Base-by-base conservation (phyloP, 2,113 vertebrate species). In the Murina feae region DNA sequence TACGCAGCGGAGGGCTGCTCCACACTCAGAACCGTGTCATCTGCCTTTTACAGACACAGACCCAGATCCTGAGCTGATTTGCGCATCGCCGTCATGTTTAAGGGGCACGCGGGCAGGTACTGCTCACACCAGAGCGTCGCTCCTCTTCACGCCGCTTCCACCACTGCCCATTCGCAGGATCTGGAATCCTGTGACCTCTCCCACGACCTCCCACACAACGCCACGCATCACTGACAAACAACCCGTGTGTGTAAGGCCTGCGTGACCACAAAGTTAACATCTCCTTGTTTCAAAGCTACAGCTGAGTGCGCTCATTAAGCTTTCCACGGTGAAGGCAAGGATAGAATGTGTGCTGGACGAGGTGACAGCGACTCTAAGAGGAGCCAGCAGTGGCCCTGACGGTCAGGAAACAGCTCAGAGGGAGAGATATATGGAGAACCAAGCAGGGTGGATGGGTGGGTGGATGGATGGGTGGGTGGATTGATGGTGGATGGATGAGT, bases 241-340 rank as follows among this genome's bases (percentile, higher is more conserved):
- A 68, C 37, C 35, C 18, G 32, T n/a, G 58, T 65, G 44, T 87
- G 51, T 80, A 83, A 69, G 25, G n/a, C 25, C 82, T 86, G 32
- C 58, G 47, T 69, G 91, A 91, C n/a, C 65, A 35, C 47, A 85
- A 44, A 55, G 82, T 74, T 69, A 92, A 37, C 47, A 91, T 95
- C 66, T 92, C 47, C 89, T 9, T 72, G 83, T 86, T 84, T 32
- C 47, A 44, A 79, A 82, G 78, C n/a, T 47, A 60, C 14, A 79
- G 42, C 47, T 63, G 69, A 85, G 84, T 16, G 20, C 9, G 25
- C 49, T 86, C 65, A 84, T 30, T 69, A 86, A 75, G 25, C 14
- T 86, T 60, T 47, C 35, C 20, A 6, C 37, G 37, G 53, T 94
- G 42, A 79, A 68, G 72, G 5, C 65, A 17, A 49, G 86, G 49